Percentiles rank a stretch among this genome's conserved stretches.
Evolutionary conservation across 2,888 invertebrate species (phyloP).

Genomic region (Cephus nigrinus): DNA sequence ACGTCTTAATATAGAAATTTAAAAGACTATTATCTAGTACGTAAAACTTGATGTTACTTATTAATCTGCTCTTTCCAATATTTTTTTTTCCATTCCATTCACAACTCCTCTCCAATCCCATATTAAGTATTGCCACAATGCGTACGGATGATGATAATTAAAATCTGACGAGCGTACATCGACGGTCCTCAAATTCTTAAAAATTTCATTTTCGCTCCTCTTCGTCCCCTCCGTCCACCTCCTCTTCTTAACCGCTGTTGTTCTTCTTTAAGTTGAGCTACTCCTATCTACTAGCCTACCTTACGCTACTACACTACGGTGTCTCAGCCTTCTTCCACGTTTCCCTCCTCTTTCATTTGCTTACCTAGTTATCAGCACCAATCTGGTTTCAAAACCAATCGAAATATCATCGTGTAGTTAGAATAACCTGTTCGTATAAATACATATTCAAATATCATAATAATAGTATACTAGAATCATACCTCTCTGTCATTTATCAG

Average conservation of each 20-base stretch:
- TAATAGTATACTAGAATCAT: constrained; percentile 65
- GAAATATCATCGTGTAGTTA: constrained; percentile 64
- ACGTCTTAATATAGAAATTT: constrained; percentile 66
- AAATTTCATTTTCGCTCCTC: background rate
- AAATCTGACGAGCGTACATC: constrained; percentile 54
- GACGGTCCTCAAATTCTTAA: constrained; percentile 43
- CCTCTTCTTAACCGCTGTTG: background rate
- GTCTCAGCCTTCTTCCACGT: constrained; percentile 66
- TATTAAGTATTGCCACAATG: constrained; percentile 61
- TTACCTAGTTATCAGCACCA: constrained; percentile 63
- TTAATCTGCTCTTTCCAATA: constrained; percentile 11
- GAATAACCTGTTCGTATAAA: constrained; percentile 65
- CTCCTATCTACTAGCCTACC: constrained; percentile 56
- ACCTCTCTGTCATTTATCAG: constrained; percentile 26
- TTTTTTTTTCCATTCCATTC: constrained; percentile 5
- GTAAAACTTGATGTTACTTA: constrained; percentile 45
- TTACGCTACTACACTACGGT: constrained; percentile 56
- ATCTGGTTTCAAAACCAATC: constrained; percentile 64
- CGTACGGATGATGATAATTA: constrained; percentile 46
- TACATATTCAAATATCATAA: constrained; percentile 63
- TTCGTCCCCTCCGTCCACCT: background rate
- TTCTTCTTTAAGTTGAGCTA: constrained; percentile 49
- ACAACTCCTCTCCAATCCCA: constrained; percentile 13
- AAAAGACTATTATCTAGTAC: constrained; percentile 65
- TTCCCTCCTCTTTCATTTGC: constrained; percentile 56